Evolutionary conservation across 1,140 invertebrate species (phyloP).

Genomic region (Agraylea sexmaculata): DNA sequence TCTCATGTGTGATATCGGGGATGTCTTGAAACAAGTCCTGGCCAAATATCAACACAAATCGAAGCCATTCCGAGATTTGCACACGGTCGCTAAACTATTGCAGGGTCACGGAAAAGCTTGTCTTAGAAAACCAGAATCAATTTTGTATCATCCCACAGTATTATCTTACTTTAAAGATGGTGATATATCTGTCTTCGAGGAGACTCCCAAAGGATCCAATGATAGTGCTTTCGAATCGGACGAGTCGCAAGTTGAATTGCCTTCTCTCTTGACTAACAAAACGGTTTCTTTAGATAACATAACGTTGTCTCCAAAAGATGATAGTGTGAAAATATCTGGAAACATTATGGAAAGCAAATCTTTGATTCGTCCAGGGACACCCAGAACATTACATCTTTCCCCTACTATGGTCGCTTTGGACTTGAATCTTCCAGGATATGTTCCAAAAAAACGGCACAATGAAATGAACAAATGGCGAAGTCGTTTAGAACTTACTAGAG

Average conservation of each 20-base stretch:
- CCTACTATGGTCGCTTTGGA: slow-evolving; percentile 35
- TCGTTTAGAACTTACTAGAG: slow-evolving; percentile 24
- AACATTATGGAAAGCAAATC: slow-evolving; percentile 17
- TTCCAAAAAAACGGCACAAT: slow-evolving; percentile 28
- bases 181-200: not conserved
- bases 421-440: slow-evolving; percentile 36
- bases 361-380: slow-evolving; percentile 10
- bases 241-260: slow-evolving; percentile 19
- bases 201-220: slow-evolving; percentile 6
- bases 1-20: no score
- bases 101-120: slow-evolving; percentile 25
- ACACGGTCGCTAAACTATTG: slow-evolving; percentile 29
- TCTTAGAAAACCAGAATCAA: slow-evolving; percentile 28
- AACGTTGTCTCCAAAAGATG: slow-evolving; percentile 23
- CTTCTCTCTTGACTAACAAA: slow-evolving; percentile 25
- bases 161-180: slow-evolving; percentile 27
- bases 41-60: no score
- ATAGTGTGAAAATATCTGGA: slow-evolving; percentile 34
- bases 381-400: slow-evolving; percentile 28
- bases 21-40: no score
- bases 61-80: no score
- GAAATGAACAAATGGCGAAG: slow-evolving; percentile 26
- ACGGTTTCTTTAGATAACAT: slow-evolving; percentile 23
- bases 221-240: slow-evolving; percentile 21
- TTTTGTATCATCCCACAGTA: slow-evolving; percentile 36